Base-by-base conservation (phyloP, 1,140 invertebrate genomes). In the Drosophila insularis region DNA sequence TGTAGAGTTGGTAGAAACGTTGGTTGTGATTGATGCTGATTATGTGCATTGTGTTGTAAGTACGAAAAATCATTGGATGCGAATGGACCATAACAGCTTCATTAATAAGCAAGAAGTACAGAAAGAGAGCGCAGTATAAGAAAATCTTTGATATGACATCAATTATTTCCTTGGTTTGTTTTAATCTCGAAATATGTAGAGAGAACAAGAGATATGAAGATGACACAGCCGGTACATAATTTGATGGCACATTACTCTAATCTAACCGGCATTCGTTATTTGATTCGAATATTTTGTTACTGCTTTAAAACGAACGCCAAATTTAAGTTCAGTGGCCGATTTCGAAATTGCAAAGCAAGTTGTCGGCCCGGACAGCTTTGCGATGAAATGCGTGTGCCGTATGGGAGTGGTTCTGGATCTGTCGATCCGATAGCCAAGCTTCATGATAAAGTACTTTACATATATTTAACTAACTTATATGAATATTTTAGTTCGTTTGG, bases 401-500 rank as follows among this genome's bases (percentile, higher is more conserved):
- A 11, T 21, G 43, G 7, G 5, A 50, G 43, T 50, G 17, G 17
- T 50, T 50, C 43, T 50, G 17, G 43, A 50, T 50, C 43, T 21
- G 17, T 50, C 11, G 43, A 50, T 50, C 43, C 19, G 17, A 50
- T 58, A 37, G 31, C 55, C 31, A 58, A 35, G 27, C 55, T 37
- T 58, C 31, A 19, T 35, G 31, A 58, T 35, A 58, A 32, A 58
- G 54, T 68, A 17, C 17, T 62, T 39, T 55, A 32, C 56, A 40
- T 14, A 19, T 50, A 50, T 50, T 40, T 61, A 61, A 61, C 59
- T 61, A 61, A 39, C 31, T 39, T 40, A 35, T 23, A 17, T 19
- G 10, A 63, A 59, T 37, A 68, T 27, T 60, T 71, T 75, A 75
- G 55, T 72, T 75, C 27, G 73, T 43, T 71, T 72, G 63, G 69